Conservation (phyloP, 1,140 invertebrate species). For the Bilobella aurantiaca region DNA sequence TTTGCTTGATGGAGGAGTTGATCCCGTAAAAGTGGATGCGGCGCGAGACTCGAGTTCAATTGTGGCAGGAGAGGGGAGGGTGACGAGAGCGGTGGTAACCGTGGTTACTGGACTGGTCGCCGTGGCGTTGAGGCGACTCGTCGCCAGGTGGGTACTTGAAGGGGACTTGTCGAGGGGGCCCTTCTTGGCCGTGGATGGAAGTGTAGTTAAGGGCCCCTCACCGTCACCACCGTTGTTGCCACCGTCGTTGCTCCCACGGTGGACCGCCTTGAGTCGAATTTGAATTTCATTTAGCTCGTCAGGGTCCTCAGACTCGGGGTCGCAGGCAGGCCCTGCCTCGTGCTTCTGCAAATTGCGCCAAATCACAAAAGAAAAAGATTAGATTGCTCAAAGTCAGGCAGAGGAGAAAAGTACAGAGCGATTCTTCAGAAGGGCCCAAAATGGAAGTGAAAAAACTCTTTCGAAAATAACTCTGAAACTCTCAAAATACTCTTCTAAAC, state of each 20-base stretch:
- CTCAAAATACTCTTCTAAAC: too few species aligned
- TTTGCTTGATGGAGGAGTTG: conserved; percentile 14
- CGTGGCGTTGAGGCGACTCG: conserved; percentile 35
- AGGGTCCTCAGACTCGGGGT: conserved; percentile 37
- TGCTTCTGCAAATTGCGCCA: conserved; percentile 36
- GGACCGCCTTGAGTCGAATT: conserved; percentile 39
- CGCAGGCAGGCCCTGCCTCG: conserved; percentile 37
- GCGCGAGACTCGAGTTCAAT: conserved; percentile 32
- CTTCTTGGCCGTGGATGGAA: background rate
- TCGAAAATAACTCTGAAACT: too few species aligned
- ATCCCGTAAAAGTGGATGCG: conserved; percentile 22
- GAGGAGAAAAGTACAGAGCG: background rate
- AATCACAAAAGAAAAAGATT: background rate
- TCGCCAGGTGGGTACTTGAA: conserved; percentile 20
- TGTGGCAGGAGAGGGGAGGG: conserved; percentile 30
- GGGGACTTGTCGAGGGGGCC: background rate
- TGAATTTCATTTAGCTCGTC: conserved; percentile 46
- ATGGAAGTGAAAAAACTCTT: too few species aligned
- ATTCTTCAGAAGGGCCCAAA: background rate
- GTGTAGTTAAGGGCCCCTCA: conserved; percentile 9
- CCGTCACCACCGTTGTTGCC: conserved; percentile 7
- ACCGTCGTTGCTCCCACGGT: conserved; percentile 11
- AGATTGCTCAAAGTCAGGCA: background rate
- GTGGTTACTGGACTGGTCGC: conserved; percentile 32
- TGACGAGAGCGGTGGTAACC: conserved; percentile 33